A percentile compares a stretch with the other conserved stretches of the same genome.
Conservation (phyloP, 2,113 vertebrate species). For the Corvus moneduloides region DNA sequence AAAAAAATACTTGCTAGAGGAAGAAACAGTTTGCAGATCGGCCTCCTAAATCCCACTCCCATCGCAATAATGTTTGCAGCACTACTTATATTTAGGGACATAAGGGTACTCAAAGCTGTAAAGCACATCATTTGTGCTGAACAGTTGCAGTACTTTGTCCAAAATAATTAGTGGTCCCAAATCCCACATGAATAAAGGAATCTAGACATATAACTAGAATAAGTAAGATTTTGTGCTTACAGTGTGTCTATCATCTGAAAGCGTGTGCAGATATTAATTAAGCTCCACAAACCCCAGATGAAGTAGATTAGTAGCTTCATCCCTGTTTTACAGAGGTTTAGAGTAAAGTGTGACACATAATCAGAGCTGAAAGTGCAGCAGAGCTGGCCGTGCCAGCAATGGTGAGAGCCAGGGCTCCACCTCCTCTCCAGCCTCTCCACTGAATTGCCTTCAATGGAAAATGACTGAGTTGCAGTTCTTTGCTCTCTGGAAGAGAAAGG, state of each 20-base stretch:
- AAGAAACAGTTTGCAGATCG: neutral
- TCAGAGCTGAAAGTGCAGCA: neutral
- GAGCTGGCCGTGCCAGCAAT: neutral
- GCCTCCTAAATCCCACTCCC: neutral
- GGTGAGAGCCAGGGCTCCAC: neutral
- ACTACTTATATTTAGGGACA: neutral
- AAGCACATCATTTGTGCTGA: neutral
- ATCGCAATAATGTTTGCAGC: neutral
- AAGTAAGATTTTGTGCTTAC: slow-evolving; percentile 14
- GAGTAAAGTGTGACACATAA: neutral
- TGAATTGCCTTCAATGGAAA: slow-evolving; percentile 52
- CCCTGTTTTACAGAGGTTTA: slow-evolving; percentile 40
- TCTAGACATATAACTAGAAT: neutral
- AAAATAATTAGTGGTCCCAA: slow-evolving; percentile 12
- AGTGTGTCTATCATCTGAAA: neutral
- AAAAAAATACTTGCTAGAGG: neutral
- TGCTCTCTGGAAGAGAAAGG: neutral
- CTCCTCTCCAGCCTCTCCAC: slow-evolving; percentile 12
- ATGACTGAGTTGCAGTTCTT: neutral
- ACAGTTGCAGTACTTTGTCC: neutral
- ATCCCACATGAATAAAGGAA: slow-evolving; percentile 7
- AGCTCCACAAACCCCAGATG: slow-evolving; percentile 35
- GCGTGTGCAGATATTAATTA: slow-evolving; percentile 25
- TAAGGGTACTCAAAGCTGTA: neutral
- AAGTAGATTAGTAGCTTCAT: slow-evolving; percentile 47